Base-by-base conservation (phyloP, 92 coral and sea anemone genomes). In the Phenganax marumi region DNA sequence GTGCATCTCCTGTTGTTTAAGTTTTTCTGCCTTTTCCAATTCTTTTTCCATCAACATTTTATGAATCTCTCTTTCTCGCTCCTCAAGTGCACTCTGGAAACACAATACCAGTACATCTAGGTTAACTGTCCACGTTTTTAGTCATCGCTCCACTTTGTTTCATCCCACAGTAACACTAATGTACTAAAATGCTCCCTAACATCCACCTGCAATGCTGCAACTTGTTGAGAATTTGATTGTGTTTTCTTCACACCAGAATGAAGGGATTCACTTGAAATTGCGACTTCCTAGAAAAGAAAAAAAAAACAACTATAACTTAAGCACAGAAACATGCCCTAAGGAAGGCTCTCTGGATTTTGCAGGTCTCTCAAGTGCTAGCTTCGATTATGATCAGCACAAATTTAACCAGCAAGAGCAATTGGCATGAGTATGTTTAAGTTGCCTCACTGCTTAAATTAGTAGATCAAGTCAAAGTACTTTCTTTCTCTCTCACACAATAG, bases 21-120 rank as follows among this genome's bases (percentile, higher is more conserved):
- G 83, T 62, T 78, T 93, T 65, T 96, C 99, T 54, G 92, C 91
- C 81, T 90, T 90, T 77, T 96, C 98, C 76, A 95, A 91, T 70
- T 92, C 98, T 86, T 95, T 96, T 54, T 96, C 99, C 84, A 90
- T 92, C 71, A 96, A 90, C 33, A 96, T 71, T 48, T 93, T 85
- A 23, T 90, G 93, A 68, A 96, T 96, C 84, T 96, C 96, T 60
- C 89, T 85, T 70, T 96, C 99, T 75, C 99, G 88, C 53, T 96
- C 99, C 82, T 96, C 90, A 48, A 96, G 86, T 13, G 99, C 99
- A 75, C 93, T 94, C 99, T 96, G 56, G 47, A 52, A 72, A 72
- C 52, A 19, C 12, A 18, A 10, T 7, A 56, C 17, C 12, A 18
- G 18, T 7, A 56, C 17, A 14, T 56, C 7, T 14, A 7, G n/a